These are phyloP conservation scores for Mystacides longicornis DNA, from an alignment of 2,888 invertebrate genomes.

Conservation along the genomic window DNA sequence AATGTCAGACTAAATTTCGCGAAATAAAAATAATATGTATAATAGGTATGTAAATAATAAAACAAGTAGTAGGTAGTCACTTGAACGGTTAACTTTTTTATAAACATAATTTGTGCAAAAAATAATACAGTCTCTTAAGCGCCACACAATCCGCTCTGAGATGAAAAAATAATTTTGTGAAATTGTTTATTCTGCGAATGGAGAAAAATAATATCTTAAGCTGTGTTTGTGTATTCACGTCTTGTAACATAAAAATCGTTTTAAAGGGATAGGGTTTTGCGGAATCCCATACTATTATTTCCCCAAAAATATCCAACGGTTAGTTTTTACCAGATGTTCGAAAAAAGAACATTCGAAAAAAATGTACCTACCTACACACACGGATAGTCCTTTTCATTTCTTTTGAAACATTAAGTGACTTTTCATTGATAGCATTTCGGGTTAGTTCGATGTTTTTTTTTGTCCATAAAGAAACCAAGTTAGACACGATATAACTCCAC, in stretches of 20 bases:
- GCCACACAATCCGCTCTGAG: not conserved
- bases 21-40: no score
- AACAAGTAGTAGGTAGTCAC: no score
- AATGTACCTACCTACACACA: no score
- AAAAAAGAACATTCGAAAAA: not conserved
- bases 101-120: not conserved
- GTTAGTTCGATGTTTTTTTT: not conserved
- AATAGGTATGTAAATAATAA: no score
- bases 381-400: no score
- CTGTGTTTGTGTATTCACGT: not conserved
- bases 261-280: not conserved
- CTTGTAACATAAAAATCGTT: not conserved
- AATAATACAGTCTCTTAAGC: not conserved
- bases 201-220: not conserved
- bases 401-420: not conserved
- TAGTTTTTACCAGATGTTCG: not conserved
- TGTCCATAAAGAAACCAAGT: not conserved
- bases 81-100: no score
- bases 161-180: not conserved
- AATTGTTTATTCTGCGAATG: not conserved
- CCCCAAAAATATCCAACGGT: not conserved
- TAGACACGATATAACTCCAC: not conserved
- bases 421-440: not conserved
- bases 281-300: not conserved
- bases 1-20: no score